Evolutionary conservation across 2,888 invertebrate genomes (phyloP).

Genomic region (Scelioninae gen. 1): DNA sequence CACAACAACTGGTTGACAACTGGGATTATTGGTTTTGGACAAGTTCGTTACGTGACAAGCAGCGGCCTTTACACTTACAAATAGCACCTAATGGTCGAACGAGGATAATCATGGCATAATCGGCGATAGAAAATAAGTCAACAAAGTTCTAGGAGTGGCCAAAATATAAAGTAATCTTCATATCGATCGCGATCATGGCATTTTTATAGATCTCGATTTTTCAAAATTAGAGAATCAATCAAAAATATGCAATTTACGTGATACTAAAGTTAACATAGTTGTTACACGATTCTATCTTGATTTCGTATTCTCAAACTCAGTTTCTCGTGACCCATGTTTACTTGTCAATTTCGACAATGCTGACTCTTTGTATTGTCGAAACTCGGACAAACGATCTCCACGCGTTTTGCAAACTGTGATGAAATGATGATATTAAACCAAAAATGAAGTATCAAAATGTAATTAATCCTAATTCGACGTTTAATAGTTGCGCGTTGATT

Average conservation of each 20-base stretch:
- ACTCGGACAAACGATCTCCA: conserved; percentile 48
- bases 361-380: conserved; percentile 32
- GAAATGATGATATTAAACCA: conserved; percentile 52
- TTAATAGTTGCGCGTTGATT: conserved; percentile 44
- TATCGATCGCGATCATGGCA: conserved; percentile 78
- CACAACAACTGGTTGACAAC: neutral
- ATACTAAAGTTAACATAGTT: conserved; percentile 47
- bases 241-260: conserved; percentile 56
- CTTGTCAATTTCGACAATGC: conserved; percentile 32
- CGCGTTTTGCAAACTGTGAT: conserved; percentile 66
- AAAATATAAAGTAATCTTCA: conserved; percentile 77
- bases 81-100: conserved; percentile 48
- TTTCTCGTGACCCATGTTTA: conserved; percentile 18
- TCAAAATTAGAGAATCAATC: conserved; percentile 48
- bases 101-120: conserved; percentile 59
- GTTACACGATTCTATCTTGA: conserved; percentile 4
- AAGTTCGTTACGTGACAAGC: conserved; percentile 22
- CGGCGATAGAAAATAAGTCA: conserved; percentile 71
- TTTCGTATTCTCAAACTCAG: conserved; percentile 14
- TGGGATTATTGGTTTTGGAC: conserved; percentile 1
- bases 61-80: conserved; percentile 58
- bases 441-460: conserved; percentile 58
- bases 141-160: conserved; percentile 81
- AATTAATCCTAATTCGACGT: conserved; percentile 43
- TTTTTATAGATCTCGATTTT: conserved; percentile 71